phyloP scores from a whole-genome alignment of 2,888 invertebrate genomes.

The Nomada goodeniana region DNA sequence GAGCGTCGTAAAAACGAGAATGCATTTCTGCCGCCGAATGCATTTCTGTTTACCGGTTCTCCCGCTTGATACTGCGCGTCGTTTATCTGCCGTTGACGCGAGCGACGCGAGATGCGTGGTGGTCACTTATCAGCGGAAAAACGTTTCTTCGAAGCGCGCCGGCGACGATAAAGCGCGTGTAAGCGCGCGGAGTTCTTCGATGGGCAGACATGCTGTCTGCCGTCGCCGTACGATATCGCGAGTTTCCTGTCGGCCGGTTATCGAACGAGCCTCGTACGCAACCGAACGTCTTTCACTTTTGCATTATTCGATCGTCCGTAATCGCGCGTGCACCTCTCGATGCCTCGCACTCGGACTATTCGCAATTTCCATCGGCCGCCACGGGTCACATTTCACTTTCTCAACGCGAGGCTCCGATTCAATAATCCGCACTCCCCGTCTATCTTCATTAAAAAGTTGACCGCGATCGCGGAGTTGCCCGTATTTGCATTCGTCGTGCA shows the following conservation, averaged over 20 bases:
- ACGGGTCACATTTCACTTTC: too few species aligned
- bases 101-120: slow-evolving; percentile 6
- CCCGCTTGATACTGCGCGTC: slow-evolving; percentile 34
- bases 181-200: slow-evolving; percentile 13
- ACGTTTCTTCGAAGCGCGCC: slow-evolving; percentile 44
- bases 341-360: too few species aligned
- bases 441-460: too few species aligned
- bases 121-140: slow-evolving; percentile 50
- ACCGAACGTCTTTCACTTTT: not conserved
- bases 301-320: too few species aligned
- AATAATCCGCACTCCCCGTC: too few species aligned
- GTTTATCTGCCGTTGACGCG: slow-evolving; percentile 20
- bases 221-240: slow-evolving; percentile 55
- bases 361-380: too few species aligned
- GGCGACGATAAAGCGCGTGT: slow-evolving; percentile 51
- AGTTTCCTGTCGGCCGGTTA: slow-evolving; percentile 61
- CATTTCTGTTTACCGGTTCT: slow-evolving; percentile 34
- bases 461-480: too few species aligned
- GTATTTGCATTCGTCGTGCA: too few species aligned
- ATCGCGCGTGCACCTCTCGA: too few species aligned
- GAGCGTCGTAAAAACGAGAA: slow-evolving; percentile 19
- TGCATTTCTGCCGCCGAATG: not conserved
- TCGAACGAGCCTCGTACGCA: slow-evolving; percentile 2
- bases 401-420: too few species aligned
- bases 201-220: slow-evolving; percentile 71